Evolutionary conservation across 2,888 invertebrate species (phyloP).

Genomic region (Orthosia cruda): DNA sequence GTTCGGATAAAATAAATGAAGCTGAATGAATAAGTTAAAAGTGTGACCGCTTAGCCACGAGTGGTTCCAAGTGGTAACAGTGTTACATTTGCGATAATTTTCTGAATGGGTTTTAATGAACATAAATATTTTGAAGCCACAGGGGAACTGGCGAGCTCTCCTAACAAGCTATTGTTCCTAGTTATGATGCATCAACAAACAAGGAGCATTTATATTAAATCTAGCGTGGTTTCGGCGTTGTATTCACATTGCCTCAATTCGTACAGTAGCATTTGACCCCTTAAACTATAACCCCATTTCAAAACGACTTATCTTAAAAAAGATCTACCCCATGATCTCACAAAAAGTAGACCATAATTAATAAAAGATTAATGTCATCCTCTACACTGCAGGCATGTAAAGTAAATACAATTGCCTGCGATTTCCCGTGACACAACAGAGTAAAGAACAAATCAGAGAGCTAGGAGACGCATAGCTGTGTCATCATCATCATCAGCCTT

Average conservation of each 20-base stretch:
- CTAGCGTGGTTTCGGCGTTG: neutral
- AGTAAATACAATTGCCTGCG: conserved; percentile 40
- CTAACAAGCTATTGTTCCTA: neutral
- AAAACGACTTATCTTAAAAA: conserved; percentile 29
- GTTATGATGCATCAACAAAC: neutral
- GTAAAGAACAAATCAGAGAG: conserved; percentile 4
- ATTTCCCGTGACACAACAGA: conserved; percentile 6
- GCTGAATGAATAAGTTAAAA: no score
- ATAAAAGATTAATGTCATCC: no score
- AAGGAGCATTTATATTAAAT: neutral
- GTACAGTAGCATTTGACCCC: neutral
- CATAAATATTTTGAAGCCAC: neutral
- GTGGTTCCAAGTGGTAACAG: no score
- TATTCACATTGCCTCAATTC: neutral
- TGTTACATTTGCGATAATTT: neutral
- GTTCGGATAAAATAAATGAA: neutral
- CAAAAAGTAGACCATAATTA: conserved; percentile 32
- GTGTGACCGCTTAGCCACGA: no score
- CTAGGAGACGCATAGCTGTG: no score
- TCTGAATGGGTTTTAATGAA: neutral
- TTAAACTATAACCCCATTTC: neutral
- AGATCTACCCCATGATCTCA: neutral
- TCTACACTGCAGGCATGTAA: conserved; percentile 38
- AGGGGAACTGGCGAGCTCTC: neutral
- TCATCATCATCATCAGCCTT: no score